These are phyloP conservation scores for Sula dactylatra DNA, from an alignment of 2,113 vertebrate genomes.

Conservation along the genomic window DNA sequence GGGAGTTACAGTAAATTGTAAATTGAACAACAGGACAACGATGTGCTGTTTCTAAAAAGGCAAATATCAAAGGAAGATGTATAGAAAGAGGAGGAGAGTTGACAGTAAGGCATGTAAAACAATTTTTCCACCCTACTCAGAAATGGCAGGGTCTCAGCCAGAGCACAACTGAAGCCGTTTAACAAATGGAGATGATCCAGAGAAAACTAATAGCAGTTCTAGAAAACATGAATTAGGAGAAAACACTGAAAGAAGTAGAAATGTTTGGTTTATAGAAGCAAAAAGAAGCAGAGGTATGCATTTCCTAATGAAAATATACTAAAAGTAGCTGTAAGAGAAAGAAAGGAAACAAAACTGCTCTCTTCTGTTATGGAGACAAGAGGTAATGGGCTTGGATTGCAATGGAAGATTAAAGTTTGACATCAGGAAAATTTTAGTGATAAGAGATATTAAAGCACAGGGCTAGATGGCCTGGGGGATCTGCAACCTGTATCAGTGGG, in stretches of 20 bases:
- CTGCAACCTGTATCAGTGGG: accelerated
- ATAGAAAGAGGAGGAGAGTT: background rate
- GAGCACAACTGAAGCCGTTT: background rate
- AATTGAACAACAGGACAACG: background rate
- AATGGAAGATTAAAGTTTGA: background rate
- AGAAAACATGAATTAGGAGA: background rate
- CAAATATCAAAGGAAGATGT: background rate
- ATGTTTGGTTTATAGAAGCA: background rate
- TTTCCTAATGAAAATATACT: background rate
- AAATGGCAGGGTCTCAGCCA: background rate
- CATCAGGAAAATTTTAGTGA: background rate
- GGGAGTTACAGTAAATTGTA: background rate
- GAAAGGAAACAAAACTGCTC: background rate
- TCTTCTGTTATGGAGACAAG: background rate
- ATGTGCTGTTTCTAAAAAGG: background rate
- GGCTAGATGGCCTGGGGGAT: background rate
- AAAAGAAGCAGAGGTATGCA: background rate
- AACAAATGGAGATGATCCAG: background rate
- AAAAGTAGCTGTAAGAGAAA: background rate
- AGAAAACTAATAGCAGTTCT: background rate
- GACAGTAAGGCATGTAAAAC: background rate
- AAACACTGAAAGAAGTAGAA: background rate
- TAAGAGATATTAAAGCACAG: background rate
- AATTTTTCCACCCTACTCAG: background rate
- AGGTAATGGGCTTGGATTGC: background rate